phyloP scores from a whole-genome alignment of 2,888 invertebrate genomes.

The Rotaria socialis region DNA sequence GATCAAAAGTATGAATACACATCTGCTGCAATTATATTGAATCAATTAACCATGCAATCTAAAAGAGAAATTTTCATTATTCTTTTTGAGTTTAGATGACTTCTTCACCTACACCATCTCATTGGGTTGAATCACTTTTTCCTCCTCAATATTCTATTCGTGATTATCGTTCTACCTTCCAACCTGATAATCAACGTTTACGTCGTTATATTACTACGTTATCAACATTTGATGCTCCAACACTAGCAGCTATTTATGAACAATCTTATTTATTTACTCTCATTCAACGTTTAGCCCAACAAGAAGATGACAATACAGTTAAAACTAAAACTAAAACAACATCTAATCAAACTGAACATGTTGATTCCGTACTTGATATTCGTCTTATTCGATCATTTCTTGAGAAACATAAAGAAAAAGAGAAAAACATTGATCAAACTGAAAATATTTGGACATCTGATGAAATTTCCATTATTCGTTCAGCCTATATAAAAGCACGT shows the following conservation, averaged over 20 bases:
- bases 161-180: slow-evolving; percentile 13
- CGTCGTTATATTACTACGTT: slow-evolving; percentile 2
- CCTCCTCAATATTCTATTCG: slow-evolving; percentile 8
- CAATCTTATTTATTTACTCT: slow-evolving; percentile 31
- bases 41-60: too few relatives aligned
- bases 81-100: not conserved
- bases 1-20: too few relatives aligned
- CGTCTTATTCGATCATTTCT: slow-evolving; percentile 7
- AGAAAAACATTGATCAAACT: not conserved
- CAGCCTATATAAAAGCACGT: not conserved
- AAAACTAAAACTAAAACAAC: slow-evolving; percentile 10
- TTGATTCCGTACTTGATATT: slow-evolving; percentile 4
- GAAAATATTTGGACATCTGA: slow-evolving; percentile 28
- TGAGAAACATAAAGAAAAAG: not conserved
- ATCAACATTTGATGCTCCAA: slow-evolving; percentile 26
- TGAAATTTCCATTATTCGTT: slow-evolving; percentile 24
- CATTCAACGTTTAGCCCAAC: slow-evolving; percentile 23
- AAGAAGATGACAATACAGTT: not conserved
- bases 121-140: slow-evolving; percentile 19
- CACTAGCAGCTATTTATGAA: slow-evolving; percentile 3
- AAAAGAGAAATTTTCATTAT: not conserved
- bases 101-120: not conserved
- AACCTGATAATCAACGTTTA: slow-evolving; percentile 9
- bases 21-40: too few relatives aligned
- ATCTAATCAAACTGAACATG: not conserved